Evolutionary conservation across 1,140 invertebrate species (phyloP).

Genomic region (Neodiprion lecontei): DNA sequence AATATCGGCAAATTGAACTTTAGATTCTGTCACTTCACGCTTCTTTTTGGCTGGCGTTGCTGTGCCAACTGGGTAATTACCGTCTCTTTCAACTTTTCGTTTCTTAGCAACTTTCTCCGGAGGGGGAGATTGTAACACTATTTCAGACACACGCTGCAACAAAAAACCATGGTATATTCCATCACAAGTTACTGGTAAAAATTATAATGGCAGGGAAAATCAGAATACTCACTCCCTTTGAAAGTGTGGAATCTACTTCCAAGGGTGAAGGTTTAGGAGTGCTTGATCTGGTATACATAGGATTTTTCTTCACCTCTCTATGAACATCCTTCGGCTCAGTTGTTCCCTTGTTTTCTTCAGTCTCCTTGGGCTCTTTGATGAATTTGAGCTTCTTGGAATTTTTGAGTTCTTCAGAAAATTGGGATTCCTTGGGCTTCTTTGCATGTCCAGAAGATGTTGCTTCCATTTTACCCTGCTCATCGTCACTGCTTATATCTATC

Average conservation of each 20-base stretch:
- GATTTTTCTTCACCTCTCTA: conserved; percentile 23
- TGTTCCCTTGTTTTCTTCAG: conserved; percentile 24
- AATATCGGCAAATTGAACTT: conserved; percentile 75
- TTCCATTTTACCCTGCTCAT: conserved; percentile 47
- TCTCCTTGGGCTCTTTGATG: conserved; percentile 1
- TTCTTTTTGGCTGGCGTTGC: conserved; percentile 46
- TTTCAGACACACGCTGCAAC: not conserved
- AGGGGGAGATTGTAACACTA: not conserved
- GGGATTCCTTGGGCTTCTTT: not conserved
- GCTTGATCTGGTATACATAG: not conserved
- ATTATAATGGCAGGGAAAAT: not conserved
- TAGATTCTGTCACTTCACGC: conserved; percentile 49
- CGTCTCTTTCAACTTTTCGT: conserved; percentile 47
- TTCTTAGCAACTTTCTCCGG: conserved; percentile 49
- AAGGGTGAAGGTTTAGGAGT: not conserved
- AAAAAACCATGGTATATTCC: no score
- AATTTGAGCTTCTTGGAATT: conserved; percentile 9
- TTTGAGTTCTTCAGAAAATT: conserved; percentile 26
- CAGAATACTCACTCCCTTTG: conserved; percentile 4
- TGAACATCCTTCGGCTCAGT: conserved; percentile 2
- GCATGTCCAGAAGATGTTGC: not conserved
- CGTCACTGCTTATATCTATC: conserved; percentile 63
- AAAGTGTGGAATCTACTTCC: not conserved
- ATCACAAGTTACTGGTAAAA: no score
- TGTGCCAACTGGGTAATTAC: conserved; percentile 46